phyloP scores from a whole-genome alignment of 1,140 invertebrate genomes.

The Zeugodacus cucurbitae region DNA sequence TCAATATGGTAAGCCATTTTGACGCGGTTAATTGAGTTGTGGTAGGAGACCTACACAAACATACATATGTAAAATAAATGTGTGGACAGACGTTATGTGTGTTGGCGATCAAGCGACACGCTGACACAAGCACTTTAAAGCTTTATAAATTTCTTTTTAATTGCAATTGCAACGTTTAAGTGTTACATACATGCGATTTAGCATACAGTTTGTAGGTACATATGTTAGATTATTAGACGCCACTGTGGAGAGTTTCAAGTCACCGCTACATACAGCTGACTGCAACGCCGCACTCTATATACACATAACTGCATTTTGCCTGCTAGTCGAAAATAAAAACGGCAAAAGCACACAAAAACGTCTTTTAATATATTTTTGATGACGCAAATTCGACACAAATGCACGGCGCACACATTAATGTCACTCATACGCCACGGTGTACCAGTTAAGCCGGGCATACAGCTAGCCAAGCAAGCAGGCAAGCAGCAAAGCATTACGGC shows the following conservation, averaged over 20 bases:
- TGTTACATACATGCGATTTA: too few species aligned
- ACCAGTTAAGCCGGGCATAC: background rate
- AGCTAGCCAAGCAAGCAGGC: background rate
- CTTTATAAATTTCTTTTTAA: slow-evolving; percentile 14
- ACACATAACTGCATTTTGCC: background rate
- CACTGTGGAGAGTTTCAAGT: too few species aligned
- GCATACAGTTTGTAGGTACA: background rate
- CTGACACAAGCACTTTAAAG: background rate
- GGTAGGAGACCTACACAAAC: background rate
- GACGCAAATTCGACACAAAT: slow-evolving; percentile 6
- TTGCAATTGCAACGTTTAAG: background rate
- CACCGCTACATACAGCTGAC: too few species aligned
- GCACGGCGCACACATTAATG: background rate
- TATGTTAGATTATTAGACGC: background rate
- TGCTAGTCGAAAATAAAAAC: background rate
- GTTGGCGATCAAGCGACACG: too few species aligned
- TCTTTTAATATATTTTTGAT: slow-evolving; percentile 30
- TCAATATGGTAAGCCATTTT: background rate
- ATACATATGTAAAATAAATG: background rate
- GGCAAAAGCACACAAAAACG: background rate
- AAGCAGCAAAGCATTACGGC: background rate
- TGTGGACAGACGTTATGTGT: background rate
- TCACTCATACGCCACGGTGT: background rate
- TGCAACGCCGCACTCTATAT: too few species aligned
- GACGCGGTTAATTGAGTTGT: background rate